These are phyloP conservation scores for Himalopsyche kuldschensis DNA, from an alignment of 2,888 invertebrate species.

Conservation along the genomic window DNA sequence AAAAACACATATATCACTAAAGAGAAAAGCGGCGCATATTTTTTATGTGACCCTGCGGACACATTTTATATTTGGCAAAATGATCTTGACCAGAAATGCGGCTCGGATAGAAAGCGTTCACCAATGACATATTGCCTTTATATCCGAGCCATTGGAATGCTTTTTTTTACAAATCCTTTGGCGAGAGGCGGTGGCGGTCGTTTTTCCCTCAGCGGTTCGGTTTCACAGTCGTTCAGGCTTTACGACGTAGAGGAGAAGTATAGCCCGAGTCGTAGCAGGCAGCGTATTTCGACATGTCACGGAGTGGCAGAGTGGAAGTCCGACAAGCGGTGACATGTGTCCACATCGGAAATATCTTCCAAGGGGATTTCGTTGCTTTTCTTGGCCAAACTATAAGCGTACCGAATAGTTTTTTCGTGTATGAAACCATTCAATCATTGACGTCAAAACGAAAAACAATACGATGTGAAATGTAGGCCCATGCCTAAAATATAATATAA, in stretches of 20 bases:
- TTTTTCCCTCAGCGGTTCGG: not conserved
- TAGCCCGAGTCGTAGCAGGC: not conserved
- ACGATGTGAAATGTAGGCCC: too few relatives aligned
- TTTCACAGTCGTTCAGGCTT: not conserved
- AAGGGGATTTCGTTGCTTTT: not conserved
- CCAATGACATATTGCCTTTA: constrained; percentile 29
- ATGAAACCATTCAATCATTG: too few relatives aligned
- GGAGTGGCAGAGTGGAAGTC: not conserved
- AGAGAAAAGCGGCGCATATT: not conserved
- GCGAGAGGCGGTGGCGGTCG: not conserved
- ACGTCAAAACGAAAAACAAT: too few relatives aligned
- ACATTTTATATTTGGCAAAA: not conserved
- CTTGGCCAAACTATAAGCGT: not conserved
- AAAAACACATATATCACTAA: not conserved
- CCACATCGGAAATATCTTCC: not conserved
- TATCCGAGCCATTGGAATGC: constrained; percentile 18
- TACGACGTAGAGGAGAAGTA: not conserved
- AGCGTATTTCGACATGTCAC: not conserved
- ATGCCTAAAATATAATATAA: too few relatives aligned
- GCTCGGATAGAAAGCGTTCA: constrained; percentile 9
- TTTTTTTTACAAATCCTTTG: constrained; percentile 5
- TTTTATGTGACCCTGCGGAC: constrained; percentile 14
- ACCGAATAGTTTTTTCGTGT: not conserved
- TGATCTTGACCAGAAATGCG: constrained; percentile 17
- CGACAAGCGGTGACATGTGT: not conserved